Conservation (phyloP, 2,888 invertebrate species). For the Odontothrips loti region DNA sequence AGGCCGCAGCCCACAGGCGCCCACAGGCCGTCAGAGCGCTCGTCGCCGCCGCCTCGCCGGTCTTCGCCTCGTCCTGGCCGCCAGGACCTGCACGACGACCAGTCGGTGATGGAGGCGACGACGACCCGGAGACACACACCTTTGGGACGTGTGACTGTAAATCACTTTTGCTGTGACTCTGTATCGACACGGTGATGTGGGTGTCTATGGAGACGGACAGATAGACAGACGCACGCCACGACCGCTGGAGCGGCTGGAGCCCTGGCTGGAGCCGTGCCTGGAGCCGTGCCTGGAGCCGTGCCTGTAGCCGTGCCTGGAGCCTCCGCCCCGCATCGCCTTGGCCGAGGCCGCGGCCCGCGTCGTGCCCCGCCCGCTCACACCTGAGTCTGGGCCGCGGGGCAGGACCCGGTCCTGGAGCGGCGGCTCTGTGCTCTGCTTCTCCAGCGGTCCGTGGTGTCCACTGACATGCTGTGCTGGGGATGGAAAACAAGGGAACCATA, state of each 20-base stretch:
- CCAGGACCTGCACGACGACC: no score
- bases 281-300: no score
- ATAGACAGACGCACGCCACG: background rate
- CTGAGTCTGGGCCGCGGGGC: background rate
- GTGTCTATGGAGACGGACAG: no score
- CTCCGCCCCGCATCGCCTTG: no score
- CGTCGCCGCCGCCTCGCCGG: background rate
- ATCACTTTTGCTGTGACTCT: no score
- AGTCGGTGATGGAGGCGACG: background rate
- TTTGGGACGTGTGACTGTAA: background rate
- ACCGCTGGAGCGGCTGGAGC: background rate
- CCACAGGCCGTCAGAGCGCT: background rate
- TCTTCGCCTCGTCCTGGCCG: no score
- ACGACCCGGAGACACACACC: background rate
- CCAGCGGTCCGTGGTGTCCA: background rate
- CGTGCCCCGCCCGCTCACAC: background rate
- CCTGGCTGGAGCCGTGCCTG: no score
- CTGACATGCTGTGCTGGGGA: background rate
- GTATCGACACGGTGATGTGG: no score
- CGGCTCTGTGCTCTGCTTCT: background rate
- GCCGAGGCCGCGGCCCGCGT: background rate
- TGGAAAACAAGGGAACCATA: background rate
- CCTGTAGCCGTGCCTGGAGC: no score
- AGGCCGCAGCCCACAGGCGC: background rate
- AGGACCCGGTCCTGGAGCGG: background rate